Percentiles rank a stretch among this genome's conserved stretches.
Conservation (phyloP, 2,888 invertebrate species). For the Ormia ochracea region DNA sequence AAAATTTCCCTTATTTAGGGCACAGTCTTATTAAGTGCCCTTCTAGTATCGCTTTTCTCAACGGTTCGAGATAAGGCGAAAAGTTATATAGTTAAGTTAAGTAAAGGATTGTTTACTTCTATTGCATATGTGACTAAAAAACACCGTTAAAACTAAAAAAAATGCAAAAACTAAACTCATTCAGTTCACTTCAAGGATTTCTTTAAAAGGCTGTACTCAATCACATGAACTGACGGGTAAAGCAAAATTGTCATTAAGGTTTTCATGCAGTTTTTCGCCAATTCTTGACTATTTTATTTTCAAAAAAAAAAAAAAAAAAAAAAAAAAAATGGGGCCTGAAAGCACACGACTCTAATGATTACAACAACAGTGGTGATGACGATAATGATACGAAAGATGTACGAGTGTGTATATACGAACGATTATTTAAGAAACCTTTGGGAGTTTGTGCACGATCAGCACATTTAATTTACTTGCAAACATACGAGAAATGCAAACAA, state of each 20-base stretch:
- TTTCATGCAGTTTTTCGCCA: background rate
- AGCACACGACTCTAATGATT: conserved; percentile 45
- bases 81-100: too few species aligned
- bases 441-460: conserved; percentile 51
- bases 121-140: too few species aligned
- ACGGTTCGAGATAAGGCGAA: too few species aligned
- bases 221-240: background rate
- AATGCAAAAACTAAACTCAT: too few species aligned
- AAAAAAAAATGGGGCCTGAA: conserved; percentile 9
- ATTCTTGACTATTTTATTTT: background rate
- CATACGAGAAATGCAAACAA: background rate
- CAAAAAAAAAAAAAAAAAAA: too few species aligned
- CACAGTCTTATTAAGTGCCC: too few species aligned
- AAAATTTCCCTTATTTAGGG: too few species aligned
- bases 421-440: conserved; percentile 12
- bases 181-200: background rate
- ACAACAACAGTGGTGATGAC: conserved; percentile 1
- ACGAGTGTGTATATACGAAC: background rate
- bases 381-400: conserved; percentile 17
- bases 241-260: background rate
- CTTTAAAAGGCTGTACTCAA: background rate
- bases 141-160: too few species aligned
- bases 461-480: conserved; percentile 23
- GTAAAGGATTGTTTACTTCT: too few species aligned
- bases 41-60: too few species aligned